These are phyloP conservation scores for Eptatretus atami DNA, from an alignment of 2,797 vertebrate species.

Conservation along the genomic window DNA sequence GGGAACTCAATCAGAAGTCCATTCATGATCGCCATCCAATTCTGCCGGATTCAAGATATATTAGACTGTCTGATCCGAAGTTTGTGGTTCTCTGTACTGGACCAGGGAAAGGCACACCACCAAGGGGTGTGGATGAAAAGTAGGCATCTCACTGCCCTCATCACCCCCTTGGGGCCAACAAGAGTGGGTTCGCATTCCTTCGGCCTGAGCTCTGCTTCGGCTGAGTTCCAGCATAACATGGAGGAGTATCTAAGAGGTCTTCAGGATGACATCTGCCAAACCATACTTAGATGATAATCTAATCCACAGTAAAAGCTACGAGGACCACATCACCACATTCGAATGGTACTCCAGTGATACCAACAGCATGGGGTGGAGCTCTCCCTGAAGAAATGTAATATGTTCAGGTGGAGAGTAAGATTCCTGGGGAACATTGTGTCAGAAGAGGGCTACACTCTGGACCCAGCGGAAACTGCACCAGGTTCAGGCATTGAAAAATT, in stretches of 20 bases:
- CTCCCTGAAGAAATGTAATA: constrained; percentile 4
- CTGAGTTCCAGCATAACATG: constrained; percentile 8
- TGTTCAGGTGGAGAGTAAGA: background rate
- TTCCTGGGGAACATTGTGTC: constrained; percentile 5
- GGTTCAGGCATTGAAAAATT: background rate
- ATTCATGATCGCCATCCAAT: background rate
- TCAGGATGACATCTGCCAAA: constrained; percentile 7
- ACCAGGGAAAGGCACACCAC: background rate
- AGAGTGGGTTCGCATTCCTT: constrained; percentile 8
- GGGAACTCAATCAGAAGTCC: background rate
- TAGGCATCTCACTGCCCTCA: constrained; percentile 8
- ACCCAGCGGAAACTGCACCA: constrained; percentile 4
- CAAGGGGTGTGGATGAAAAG: constrained; percentile 7
- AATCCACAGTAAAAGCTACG: background rate
- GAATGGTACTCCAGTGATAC: background rate
- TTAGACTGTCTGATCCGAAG: background rate
- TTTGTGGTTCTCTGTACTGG: background rate
- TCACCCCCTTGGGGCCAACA: constrained; percentile 7
- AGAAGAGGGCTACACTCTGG: constrained; percentile 1
- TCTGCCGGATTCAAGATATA: background rate
- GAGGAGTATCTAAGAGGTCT: constrained; percentile 8
- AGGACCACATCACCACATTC: constrained; percentile 3
- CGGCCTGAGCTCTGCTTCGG: constrained; percentile 6
- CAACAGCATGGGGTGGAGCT: background rate
- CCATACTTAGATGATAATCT: constrained; percentile 7